Percentiles rank a stretch among this genome's conserved stretches.
Evolutionary conservation across 2,888 invertebrate species (phyloP).

Genomic region (Mesorhabditis spiculigera): DNA sequence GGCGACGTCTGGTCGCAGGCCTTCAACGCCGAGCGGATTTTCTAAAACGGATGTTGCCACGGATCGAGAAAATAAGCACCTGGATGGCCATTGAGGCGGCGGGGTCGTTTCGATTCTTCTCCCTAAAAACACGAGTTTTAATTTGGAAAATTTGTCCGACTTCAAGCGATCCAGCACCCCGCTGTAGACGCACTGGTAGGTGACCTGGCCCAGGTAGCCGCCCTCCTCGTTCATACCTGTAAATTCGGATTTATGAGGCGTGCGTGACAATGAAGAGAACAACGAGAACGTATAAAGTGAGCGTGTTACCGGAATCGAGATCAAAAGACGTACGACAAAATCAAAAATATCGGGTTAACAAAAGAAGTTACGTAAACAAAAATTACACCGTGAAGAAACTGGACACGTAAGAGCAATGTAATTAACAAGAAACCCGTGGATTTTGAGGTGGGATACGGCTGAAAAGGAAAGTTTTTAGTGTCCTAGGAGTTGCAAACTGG

Average conservation of each 20-base stretch:
- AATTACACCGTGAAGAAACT: no score
- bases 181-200: slow-evolving; percentile 51
- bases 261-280: no score
- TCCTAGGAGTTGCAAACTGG: no score
- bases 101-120: slow-evolving; percentile 28
- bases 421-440: no score
- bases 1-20: slow-evolving; percentile 38
- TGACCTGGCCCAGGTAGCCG: slow-evolving; percentile 52
- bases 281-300: no score
- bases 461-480: no score
- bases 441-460: no score
- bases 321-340: neutral
- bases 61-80: slow-evolving; percentile 27
- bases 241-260: neutral
- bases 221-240: slow-evolving; percentile 44
- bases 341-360: neutral
- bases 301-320: no score
- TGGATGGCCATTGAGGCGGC: slow-evolving; percentile 39
- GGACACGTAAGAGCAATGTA: no score
- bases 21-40: slow-evolving; percentile 39
- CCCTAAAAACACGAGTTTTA: slow-evolving; percentile 15
- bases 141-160: slow-evolving; percentile 10
- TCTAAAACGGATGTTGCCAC: slow-evolving; percentile 19
- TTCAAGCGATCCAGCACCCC: slow-evolving; percentile 47
- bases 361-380: neutral